Base-by-base conservation (phyloP, 35 echinoderm and acorn worm species). In the Acanthaster planci region DNA sequence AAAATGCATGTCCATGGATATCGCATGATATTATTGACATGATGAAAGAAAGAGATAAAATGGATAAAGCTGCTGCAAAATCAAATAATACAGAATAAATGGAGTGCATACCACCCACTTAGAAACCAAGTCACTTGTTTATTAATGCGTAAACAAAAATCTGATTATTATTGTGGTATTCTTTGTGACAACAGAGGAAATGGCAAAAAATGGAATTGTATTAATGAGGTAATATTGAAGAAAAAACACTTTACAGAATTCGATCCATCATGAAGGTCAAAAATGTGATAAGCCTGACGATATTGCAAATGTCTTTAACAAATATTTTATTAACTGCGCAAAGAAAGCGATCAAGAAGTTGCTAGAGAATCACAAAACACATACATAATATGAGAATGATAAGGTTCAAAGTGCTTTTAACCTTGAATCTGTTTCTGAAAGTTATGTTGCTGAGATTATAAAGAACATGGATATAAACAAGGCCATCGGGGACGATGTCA, bases 221-320 rank as follows among this genome's bases (percentile, higher is more conserved):
- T 64, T 64, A 64, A 64, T 26, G 59, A 64, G 30, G 30, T 64
- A 26, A 64, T 31, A n/a, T 47, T n/a, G 14, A 64, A 64, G 59
- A n/a, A 64, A 23, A 31, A n/a, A 14, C n/a, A 67, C 8, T 2
- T 31, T 67, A 8, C 59, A 14, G 8, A 67, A 31, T 22, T 19
- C 59, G n/a, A 22, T 67, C 23, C n/a, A 67, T 1, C n/a, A 27
- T n/a, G 7, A 67, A 26, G 59, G 59, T 26, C 30, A 26, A 31
- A 7, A 67, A 0, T 67, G 59, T 31, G 30, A 31, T n/a, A 67
- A n/a, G 59, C 21, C 21, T 18, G 21, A 31, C 30, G 21, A 67
- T n/a, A 67, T 67, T 67, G 59, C 59, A n/a, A 31, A 67, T 67
- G 59, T 67, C 30, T 67, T 67, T 67, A 67, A 67, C 0, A 31